These are phyloP conservation scores for Lutjanus argentimaculatus DNA, from an alignment of 2,797 vertebrate species.

Conservation along the genomic window DNA sequence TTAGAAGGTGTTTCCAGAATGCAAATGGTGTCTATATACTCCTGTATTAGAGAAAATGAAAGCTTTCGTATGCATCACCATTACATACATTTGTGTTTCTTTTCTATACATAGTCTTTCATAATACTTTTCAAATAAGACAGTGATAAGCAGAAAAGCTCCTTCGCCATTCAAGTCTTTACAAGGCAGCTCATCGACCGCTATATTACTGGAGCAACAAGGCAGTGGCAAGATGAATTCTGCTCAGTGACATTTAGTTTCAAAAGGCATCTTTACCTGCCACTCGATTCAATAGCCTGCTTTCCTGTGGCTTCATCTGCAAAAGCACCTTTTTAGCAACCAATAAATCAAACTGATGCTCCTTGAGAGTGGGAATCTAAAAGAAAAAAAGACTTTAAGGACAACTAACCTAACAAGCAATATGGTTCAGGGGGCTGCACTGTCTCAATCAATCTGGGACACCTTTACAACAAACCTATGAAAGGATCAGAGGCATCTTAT, in stretches of 20 bases:
- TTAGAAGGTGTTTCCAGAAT: not conserved
- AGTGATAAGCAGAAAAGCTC: slow-evolving; percentile 22
- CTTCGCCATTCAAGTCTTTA: slow-evolving; percentile 26
- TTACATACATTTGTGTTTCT: not conserved
- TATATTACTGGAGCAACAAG: slow-evolving; percentile 49
- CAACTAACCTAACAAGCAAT: slow-evolving; percentile 48
- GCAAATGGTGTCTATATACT: not conserved
- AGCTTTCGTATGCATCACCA: not conserved
- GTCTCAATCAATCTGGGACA: slow-evolving; percentile 43
- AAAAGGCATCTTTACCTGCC: slow-evolving; percentile 68
- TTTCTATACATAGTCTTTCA: slow-evolving; percentile 10
- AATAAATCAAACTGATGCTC: slow-evolving; percentile 67
- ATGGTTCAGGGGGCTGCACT: slow-evolving; percentile 16
- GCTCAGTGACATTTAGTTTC: slow-evolving; percentile 74
- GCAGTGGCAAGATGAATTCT: slow-evolving; percentile 55
- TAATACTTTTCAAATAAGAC: slow-evolving; percentile 18
- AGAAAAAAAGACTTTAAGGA: slow-evolving; percentile 42
- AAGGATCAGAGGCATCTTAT: slow-evolving; percentile 8
- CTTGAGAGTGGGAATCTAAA: slow-evolving; percentile 16
- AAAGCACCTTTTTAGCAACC: slow-evolving; percentile 61
- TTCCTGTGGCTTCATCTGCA: slow-evolving; percentile 68
- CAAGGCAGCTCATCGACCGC: slow-evolving; percentile 48
- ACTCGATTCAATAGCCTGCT: slow-evolving; percentile 61
- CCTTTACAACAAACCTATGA: slow-evolving; percentile 39
- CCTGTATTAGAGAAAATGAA: not conserved